Conservation (phyloP, 2,888 invertebrate species). For the Trisateles emortualis region DNA sequence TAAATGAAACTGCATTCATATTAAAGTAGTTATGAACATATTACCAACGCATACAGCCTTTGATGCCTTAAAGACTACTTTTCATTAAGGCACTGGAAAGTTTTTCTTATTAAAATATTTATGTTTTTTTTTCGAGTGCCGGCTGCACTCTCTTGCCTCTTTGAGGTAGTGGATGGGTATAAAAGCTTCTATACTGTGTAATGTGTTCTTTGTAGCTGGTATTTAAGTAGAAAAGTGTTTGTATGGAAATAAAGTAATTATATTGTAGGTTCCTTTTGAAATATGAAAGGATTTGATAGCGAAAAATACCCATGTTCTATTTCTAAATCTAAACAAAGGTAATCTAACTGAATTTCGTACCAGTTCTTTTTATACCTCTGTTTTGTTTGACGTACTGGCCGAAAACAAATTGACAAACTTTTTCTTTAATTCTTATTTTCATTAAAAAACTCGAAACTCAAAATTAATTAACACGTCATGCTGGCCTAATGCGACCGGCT, state of each 20-base stretch:
- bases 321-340: too few relatives aligned
- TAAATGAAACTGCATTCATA: slow-evolving; percentile 5
- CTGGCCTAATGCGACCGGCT: too few relatives aligned
- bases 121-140: slow-evolving; percentile 24
- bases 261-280: not conserved
- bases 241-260: not conserved
- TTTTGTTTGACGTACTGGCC: too few relatives aligned
- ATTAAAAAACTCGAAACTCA: too few relatives aligned
- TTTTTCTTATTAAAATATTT: slow-evolving; percentile 36
- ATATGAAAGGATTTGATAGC: too few relatives aligned
- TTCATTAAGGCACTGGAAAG: slow-evolving; percentile 52
- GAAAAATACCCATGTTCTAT: too few relatives aligned
- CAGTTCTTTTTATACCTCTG: too few relatives aligned
- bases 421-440: too few relatives aligned
- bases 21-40: slow-evolving; percentile 8
- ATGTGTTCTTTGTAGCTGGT: not conserved
- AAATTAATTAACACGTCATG: too few relatives aligned
- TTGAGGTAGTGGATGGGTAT: slow-evolving; percentile 15
- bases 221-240: not conserved
- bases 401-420: too few relatives aligned
- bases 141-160: slow-evolving; percentile 18
- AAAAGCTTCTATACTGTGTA: not conserved
- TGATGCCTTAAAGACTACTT: slow-evolving; percentile 38
- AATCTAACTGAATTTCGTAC: too few relatives aligned
- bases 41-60: slow-evolving; percentile 3